Conservation (phyloP, 2,113 vertebrate species). For the Psilopogon haemacephalus region DNA sequence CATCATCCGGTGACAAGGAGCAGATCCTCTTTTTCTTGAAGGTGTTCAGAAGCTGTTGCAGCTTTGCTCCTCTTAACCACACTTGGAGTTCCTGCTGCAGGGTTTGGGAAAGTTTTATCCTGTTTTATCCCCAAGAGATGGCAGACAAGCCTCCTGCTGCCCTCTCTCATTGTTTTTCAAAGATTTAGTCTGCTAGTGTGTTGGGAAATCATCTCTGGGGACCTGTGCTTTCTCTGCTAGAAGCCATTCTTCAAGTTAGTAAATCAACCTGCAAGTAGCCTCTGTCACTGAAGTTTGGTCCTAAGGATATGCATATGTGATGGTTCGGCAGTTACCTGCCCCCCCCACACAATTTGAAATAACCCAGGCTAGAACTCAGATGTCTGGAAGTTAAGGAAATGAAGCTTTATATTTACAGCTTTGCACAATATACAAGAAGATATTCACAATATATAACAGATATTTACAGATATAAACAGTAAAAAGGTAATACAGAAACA, state of each 20-base stretch:
- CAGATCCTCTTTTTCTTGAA: background rate
- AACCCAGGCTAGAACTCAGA: too few species aligned
- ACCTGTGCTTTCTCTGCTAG: background rate
- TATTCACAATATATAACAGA: too few species aligned
- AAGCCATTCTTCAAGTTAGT: background rate
- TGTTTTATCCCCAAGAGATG: background rate
- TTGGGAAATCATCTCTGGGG: background rate
- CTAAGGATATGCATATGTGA: background rate
- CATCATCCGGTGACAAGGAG: background rate
- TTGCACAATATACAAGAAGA: too few species aligned
- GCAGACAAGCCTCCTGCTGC: slow-evolving; percentile 19
- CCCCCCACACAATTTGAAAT: too few species aligned
- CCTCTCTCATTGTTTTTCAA: background rate
- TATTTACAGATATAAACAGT: too few species aligned
- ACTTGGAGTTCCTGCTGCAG: background rate
- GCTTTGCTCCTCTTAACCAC: background rate
- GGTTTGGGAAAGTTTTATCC: slow-evolving; percentile 5
- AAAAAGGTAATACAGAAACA: too few species aligned
- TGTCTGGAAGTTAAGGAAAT: too few species aligned
- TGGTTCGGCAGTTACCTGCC: too few species aligned
- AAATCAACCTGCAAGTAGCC: slow-evolving; percentile 20
- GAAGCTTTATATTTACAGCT: too few species aligned
- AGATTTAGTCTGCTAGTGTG: background rate
- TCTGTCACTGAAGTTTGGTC: background rate
- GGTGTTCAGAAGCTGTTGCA: background rate